phyloP scores from a whole-genome alignment of 2,888 invertebrate genomes.

The Vesta saturnalis region DNA sequence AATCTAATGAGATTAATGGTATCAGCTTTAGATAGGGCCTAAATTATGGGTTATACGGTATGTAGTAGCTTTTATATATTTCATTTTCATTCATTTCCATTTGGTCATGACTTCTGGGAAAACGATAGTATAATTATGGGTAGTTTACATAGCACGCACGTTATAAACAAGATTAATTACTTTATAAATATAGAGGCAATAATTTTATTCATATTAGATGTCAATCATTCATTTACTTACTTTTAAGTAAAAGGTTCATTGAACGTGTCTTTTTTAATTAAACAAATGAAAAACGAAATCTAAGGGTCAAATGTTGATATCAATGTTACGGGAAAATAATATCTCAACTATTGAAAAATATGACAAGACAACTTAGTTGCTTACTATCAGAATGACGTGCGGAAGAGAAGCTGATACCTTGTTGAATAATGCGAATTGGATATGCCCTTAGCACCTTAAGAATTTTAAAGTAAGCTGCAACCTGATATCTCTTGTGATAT shows the following conservation, averaged over 20 bases:
- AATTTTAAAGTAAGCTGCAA: conserved; percentile 32
- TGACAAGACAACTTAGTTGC: neutral
- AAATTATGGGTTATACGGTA: conserved; percentile 26
- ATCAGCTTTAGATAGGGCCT: conserved; percentile 29
- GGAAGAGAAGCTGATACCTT: conserved; percentile 24
- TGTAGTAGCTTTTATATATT: conserved; percentile 33
- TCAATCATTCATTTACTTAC: conserved; percentile 24
- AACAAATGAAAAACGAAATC: neutral
- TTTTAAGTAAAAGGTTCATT: conserved; percentile 13
- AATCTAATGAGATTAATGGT: conserved; percentile 34
- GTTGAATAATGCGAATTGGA: conserved; percentile 30
- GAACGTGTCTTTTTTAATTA: neutral
- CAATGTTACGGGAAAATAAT: too few relatives aligned
- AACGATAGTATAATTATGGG: conserved; percentile 49
- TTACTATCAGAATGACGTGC: neutral
- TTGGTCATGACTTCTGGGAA: conserved; percentile 40
- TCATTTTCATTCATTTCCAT: conserved; percentile 39
- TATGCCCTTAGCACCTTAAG: conserved; percentile 20
- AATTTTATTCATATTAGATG: conserved; percentile 38
- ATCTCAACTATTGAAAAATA: too few relatives aligned
- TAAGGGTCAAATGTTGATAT: too few relatives aligned
- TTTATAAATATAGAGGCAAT: conserved; percentile 48
- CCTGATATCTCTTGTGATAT: conserved; percentile 23
- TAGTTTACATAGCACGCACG: conserved; percentile 47
- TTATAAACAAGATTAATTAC: conserved; percentile 50